A percentile compares a stretch with the other conserved stretches of the same genome.
phyloP scores from a whole-genome alignment of 1,140 invertebrate species.

The Zaprionus nigranus region DNA sequence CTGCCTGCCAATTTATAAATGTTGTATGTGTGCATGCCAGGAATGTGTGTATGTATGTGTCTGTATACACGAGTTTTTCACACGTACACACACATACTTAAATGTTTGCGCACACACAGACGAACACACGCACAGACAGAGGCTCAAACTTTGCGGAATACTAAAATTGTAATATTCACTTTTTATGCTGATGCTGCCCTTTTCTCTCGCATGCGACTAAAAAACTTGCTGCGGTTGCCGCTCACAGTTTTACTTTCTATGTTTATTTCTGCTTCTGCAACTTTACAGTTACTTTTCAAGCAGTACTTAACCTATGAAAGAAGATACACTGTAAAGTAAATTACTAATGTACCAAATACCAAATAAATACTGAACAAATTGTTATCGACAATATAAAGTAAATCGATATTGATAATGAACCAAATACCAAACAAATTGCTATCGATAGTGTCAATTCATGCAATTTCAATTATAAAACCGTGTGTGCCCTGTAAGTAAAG shows the following conservation, averaged over 20 bases:
- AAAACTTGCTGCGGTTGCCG: slow-evolving; percentile 62
- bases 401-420: too few relatives aligned
- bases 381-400: too few relatives aligned
- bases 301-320: background rate
- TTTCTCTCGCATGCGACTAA: slow-evolving; percentile 61
- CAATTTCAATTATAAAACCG: background rate
- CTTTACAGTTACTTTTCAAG: slow-evolving; percentile 54
- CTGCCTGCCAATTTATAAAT: slow-evolving; percentile 73
- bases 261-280: slow-evolving; percentile 29
- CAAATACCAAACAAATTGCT: too few relatives aligned
- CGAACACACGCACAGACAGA: slow-evolving; percentile 11
- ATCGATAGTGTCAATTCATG: too few relatives aligned
- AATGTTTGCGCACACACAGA: slow-evolving; percentile 21
- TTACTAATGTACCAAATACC: too few relatives aligned
- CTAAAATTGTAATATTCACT: slow-evolving; percentile 77
- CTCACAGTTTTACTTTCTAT: slow-evolving; percentile 20
- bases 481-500: background rate
- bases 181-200: slow-evolving; percentile 71
- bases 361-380: too few relatives aligned
- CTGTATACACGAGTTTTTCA: slow-evolving; percentile 62
- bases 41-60: slow-evolving; percentile 4
- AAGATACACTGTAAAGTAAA: background rate
- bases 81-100: slow-evolving; percentile 23
- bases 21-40: slow-evolving; percentile 44
- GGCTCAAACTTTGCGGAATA: slow-evolving; percentile 60